A percentile compares a stretch with the other conserved stretches of the same genome.
These are phyloP conservation scores for Argynnis bischoffii DNA, from an alignment of 2,888 invertebrate genomes.

Conservation along the genomic window DNA sequence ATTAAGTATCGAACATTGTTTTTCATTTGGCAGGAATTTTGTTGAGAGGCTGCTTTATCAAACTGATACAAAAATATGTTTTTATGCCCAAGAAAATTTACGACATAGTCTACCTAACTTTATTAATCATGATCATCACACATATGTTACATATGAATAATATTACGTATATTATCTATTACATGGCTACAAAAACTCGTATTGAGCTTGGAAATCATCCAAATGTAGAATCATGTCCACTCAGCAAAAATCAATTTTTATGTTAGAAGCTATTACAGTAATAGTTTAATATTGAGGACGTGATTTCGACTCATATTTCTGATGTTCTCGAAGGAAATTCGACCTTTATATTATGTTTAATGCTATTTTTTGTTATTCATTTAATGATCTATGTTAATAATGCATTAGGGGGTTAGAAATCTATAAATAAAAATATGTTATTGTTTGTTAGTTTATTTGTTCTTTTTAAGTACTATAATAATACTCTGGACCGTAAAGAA, in stretches of 20 bases:
- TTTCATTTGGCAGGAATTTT: too few relatives aligned
- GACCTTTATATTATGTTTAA: not conserved
- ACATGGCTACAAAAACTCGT: constrained; percentile 49
- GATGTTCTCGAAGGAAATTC: constrained; percentile 6
- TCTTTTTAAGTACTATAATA: too few relatives aligned
- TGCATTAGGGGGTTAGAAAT: too few relatives aligned
- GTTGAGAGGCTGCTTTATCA: too few relatives aligned
- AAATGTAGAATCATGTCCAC: constrained; percentile 46
- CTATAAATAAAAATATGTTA: too few relatives aligned
- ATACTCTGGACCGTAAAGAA: too few relatives aligned
- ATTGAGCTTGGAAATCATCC: constrained; percentile 49
- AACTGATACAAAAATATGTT: too few relatives aligned
- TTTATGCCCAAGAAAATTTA: too few relatives aligned
- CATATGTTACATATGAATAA: constrained; percentile 5
- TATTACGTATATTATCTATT: constrained; percentile 24
- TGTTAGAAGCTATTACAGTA: constrained; percentile 51
- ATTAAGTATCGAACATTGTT: too few relatives aligned
- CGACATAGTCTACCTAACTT: too few relatives aligned
- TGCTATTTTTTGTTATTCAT: not conserved
- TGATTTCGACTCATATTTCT: constrained; percentile 32
- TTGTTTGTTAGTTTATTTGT: too few relatives aligned
- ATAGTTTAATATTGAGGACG: constrained; percentile 44
- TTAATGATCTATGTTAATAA: not conserved
- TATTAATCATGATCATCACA: too few relatives aligned
- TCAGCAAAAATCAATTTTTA: constrained; percentile 53